phyloP scores from a whole-genome alignment of 1,140 invertebrate species.

The Drosophila leontia region DNA sequence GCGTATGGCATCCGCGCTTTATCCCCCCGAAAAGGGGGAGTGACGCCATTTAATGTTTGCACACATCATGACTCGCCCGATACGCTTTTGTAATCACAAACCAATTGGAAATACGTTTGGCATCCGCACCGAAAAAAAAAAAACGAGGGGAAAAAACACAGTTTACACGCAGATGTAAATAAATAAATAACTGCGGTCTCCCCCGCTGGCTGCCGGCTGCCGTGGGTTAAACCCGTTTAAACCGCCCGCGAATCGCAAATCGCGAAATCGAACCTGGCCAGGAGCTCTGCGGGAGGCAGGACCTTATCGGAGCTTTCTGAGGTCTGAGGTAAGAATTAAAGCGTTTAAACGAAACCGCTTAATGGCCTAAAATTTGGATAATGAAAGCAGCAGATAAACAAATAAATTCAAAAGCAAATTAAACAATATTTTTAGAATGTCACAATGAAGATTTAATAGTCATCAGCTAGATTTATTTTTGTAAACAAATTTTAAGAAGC shows the following conservation, averaged over 20 bases:
- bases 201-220: conserved; percentile 3
- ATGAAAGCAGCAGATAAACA: background rate
- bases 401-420: background rate
- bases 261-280: conserved; percentile 16
- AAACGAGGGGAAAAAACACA: conserved; percentile 30
- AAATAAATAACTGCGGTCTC: conserved; percentile 48
- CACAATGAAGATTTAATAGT: background rate
- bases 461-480: background rate
- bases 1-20: conserved; percentile 51
- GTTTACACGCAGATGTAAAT: conserved; percentile 56
- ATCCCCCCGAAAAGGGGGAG: conserved; percentile 16
- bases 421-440: background rate
- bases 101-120: conserved; percentile 73
- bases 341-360: background rate
- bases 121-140: conserved; percentile 30
- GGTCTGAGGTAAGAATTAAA: conserved; percentile 23
- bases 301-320: conserved; percentile 8
- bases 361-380: background rate
- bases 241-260: conserved; percentile 16
- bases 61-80: conserved; percentile 76
- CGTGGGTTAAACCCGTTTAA: conserved; percentile 36
- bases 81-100: conserved; percentile 82
- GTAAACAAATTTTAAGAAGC: background rate
- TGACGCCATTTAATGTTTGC: conserved; percentile 79
- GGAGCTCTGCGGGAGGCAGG: conserved; percentile 23